phyloP scores from a whole-genome alignment of 2,888 invertebrate genomes.

The Ormyrus rosae region DNA sequence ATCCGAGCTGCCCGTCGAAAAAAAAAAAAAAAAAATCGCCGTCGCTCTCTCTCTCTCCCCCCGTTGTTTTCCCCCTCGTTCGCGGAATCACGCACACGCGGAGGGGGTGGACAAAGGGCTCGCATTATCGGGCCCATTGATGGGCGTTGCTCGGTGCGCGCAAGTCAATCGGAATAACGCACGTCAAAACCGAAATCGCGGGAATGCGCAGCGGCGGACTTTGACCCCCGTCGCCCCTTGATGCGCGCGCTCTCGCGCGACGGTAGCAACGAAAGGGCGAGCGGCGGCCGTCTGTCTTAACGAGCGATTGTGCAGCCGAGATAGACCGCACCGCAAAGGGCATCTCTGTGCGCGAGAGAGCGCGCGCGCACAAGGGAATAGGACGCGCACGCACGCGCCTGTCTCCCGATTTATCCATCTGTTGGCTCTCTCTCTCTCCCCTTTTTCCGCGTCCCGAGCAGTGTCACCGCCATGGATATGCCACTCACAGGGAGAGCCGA shows the following conservation, averaged over 20 bases:
- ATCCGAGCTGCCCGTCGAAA: too few relatives aligned
- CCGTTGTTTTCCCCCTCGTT: constrained; percentile 31
- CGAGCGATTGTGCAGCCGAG: constrained; percentile 62
- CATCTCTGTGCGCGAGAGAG: constrained; percentile 22
- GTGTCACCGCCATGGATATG: constrained; percentile 38
- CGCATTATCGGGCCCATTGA: constrained; percentile 50
- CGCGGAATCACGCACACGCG: constrained; percentile 21
- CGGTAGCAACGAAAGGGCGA: constrained; percentile 29
- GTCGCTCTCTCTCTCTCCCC: too few relatives aligned
- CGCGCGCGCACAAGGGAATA: neutral
- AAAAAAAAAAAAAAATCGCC: too few relatives aligned
- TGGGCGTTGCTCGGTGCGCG: constrained; percentile 1
- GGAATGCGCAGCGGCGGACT: neutral
- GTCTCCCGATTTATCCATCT: constrained; percentile 49
- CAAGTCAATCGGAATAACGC: constrained; percentile 51
- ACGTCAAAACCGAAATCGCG: constrained; percentile 50
- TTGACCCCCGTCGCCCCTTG: neutral
- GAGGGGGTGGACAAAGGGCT: neutral
- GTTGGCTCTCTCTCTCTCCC: neutral
- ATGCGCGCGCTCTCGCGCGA: too few relatives aligned
- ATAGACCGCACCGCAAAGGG: constrained; percentile 30
- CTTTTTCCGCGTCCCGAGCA: neutral
- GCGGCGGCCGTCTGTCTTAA: constrained; percentile 59
- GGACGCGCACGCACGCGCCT: neutral
- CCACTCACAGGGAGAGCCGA: constrained; percentile 5